Evolutionary conservation across 2,113 vertebrate genomes (phyloP), one percentile per base, ranked within the genome.

Genomic region (Anser brachyrhynchus): DNA sequence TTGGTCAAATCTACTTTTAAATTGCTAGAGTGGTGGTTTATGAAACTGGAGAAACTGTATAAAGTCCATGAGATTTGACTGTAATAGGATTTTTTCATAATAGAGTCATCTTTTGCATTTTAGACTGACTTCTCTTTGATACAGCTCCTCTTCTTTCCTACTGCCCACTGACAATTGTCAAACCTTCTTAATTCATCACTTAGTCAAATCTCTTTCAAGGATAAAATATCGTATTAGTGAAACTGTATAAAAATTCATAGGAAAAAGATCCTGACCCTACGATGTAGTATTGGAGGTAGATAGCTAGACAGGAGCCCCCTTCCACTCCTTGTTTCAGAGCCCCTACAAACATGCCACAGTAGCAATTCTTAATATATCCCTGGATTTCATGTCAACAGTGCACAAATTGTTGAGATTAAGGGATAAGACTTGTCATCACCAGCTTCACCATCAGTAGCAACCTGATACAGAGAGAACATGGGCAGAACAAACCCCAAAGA

Each of bases 121-220:
- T 64, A 44, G 21, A 59, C 26, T 79, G 65, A 29, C 22, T 94
- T 76, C 65, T 41, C 31, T 33, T 5, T 1, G 10, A 74, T 77
- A 41, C 9, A 81, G 55, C 26, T 78, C 6, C 18, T 86, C 82
- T 79, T 92, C 49, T 69, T 95, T 83, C 29, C 41, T 88, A 37
- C 44, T 64, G 14, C 44, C 76, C 28, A 39, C 35, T 51, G 28
- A 39, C n/a, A 44, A 22, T 41, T 94, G 44, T 62, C 41, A 86
- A 80, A 92, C 21, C 69, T 83, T 94, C 70, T 75, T 37, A 77
- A 26, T 82, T 83, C 3, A 66, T 92, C 43, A 33, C 29, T 80
- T 79, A 41, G n/a, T 83, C 71, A 90, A 62, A 72, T 87, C 21
- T 64, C 66, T 87, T 92, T 82, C 65, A 87, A 52, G 31, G 35